Evolutionary conservation across 2,797 vertebrate species (phyloP).

Genomic region (Chrysocyon brachyurus): DNA sequence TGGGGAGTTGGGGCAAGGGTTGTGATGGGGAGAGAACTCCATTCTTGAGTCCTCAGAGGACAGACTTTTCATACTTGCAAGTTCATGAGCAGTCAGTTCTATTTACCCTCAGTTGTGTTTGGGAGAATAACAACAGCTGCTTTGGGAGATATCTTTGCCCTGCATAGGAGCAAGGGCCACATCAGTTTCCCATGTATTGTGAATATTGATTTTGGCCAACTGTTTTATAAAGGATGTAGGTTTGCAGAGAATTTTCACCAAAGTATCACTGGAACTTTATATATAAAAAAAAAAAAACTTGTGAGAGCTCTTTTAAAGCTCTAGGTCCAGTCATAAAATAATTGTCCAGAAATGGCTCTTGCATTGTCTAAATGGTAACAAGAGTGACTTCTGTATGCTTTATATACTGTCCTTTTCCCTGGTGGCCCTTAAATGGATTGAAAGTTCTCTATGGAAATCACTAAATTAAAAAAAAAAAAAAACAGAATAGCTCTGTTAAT

Average conservation of each 20-base stretch:
- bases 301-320: background rate
- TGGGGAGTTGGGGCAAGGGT: background rate
- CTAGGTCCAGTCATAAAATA: background rate
- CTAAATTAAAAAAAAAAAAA: background rate
- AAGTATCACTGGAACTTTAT: background rate
- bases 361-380: background rate
- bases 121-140: background rate
- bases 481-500: background rate
- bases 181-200: background rate
- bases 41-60: background rate
- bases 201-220: background rate
- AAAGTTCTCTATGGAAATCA: background rate
- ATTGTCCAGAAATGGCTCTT: constrained; percentile 4
- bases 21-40: background rate
- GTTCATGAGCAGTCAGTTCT: background rate
- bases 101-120: background rate
- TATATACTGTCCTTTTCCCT: background rate
- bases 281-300: background rate
- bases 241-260: background rate
- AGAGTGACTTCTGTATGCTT: background rate
- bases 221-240: background rate
- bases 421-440: background rate
- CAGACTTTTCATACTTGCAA: background rate
- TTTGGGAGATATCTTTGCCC: background rate
- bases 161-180: background rate